A percentile compares a stretch with the other conserved stretches of the same genome.
Evolutionary conservation across 2,113 vertebrate genomes (phyloP).

Genomic region (Galbula dea): DNA sequence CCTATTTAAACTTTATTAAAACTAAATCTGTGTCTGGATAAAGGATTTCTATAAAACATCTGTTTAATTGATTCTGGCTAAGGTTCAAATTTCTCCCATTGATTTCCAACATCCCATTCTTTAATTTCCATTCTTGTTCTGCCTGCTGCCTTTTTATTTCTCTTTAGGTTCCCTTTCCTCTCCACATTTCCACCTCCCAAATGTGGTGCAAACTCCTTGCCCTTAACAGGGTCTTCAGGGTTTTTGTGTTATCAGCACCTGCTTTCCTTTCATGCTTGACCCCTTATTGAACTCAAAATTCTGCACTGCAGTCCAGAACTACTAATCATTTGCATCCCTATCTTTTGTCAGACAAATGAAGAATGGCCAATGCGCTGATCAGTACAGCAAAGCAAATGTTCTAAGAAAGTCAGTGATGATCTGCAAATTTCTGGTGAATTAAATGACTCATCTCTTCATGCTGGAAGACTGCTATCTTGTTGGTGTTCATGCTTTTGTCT

Average conservation of each 20-base stretch:
- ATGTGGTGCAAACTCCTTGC: neutral
- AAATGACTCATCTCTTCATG: neutral
- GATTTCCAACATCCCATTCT: neutral
- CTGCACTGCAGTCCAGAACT: neutral
- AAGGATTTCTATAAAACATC: neutral
- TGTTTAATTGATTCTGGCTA: neutral
- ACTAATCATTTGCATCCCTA: neutral
- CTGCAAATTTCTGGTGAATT: neutral
- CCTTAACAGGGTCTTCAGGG: neutral
- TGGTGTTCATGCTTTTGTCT: neutral
- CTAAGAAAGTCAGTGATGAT: neutral
- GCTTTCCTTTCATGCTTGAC: neutral
- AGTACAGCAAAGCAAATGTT: neutral
- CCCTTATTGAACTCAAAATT: neutral
- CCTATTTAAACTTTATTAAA: conserved; percentile 1
- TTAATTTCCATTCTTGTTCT: neutral
- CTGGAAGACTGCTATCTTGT: neutral
- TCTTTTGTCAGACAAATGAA: neutral
- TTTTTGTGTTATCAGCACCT: neutral
- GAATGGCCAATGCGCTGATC: neutral
- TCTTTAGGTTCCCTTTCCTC: neutral
- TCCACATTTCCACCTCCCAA: neutral
- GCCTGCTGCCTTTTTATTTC: neutral
- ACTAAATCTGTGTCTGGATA: neutral
- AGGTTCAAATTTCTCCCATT: neutral